A percentile compares a stretch with the other conserved stretches of the same genome.
These are phyloP conservation scores for Psittacula cyanocephala DNA, from an alignment of 2,113 vertebrate genomes.

Conservation along the genomic window DNA sequence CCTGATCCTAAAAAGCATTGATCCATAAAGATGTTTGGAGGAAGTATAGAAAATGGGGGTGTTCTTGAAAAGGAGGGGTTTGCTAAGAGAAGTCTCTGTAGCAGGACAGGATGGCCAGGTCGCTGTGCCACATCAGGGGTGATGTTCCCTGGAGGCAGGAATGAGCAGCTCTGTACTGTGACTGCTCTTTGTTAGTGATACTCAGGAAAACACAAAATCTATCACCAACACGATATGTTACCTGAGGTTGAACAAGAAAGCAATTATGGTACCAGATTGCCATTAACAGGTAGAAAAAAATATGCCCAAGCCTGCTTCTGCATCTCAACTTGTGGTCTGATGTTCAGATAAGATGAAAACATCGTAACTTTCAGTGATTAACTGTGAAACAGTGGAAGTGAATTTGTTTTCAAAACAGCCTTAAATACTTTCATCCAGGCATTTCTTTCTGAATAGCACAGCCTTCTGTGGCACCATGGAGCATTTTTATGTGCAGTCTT, in stretches of 20 bases:
- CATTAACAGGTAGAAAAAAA: not conserved
- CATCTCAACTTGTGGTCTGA: not conserved
- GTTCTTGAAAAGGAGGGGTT: not conserved
- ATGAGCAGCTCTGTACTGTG: not conserved
- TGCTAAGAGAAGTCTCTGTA: not conserved
- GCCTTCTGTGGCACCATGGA: not conserved
- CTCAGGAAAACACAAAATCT: not conserved
- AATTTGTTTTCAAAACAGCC: not conserved
- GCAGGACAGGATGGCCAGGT: not conserved
- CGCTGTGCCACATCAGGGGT: not conserved
- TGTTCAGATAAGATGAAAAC: not conserved
- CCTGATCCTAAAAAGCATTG: not conserved
- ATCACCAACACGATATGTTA: not conserved
- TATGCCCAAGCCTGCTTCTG: not conserved
- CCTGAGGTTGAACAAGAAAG: not conserved
- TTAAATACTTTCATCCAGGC: not conserved
- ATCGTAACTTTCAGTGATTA: not conserved
- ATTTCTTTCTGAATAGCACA: constrained; percentile 8
- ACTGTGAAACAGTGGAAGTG: not conserved
- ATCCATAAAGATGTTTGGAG: not conserved
- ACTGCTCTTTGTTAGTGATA: not conserved
- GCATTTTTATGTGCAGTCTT: constrained; percentile 44
- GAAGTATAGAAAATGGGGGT: not conserved
- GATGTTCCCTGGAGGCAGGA: not conserved
- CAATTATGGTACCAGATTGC: not conserved